Base-by-base conservation (phyloP, 2,888 invertebrate genomes). In the Pristionchus maxplancki region DNA sequence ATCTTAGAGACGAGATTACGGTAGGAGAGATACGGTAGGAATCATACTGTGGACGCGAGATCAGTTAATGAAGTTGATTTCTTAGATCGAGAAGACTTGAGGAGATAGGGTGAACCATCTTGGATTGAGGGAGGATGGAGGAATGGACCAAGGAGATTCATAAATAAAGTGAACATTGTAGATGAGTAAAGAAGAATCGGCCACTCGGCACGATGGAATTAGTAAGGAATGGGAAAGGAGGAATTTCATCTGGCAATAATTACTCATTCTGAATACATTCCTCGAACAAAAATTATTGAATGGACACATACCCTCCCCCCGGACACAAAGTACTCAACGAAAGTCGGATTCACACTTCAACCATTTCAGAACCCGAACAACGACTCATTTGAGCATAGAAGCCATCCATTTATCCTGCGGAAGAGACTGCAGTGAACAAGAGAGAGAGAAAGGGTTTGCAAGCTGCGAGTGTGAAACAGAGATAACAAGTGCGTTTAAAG, bases 341-440 rank as follows among this genome's bases (percentile, higher is more conserved):
- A 20, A 37, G 82, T 50, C 34, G 50, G 53, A 53, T 53, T n/a
- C 44, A 34, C 82, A 34, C 15, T 53, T 83, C 53, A 53, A 53
- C 82, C 53, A 50, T 83, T 83, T 58, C 50, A 53, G 34, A 83
- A 83, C 53, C 31, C 82, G 44, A 24, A 37, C 34, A n/a, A 37
- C 8, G n/a, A 13, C 48, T 48, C 48, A 78, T 78, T 78, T 53
- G 48, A 24, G 3, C 37, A 83, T 83, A 81, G 34, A 50, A 83
- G 82, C 82, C 82, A 83, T 83, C 82, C 82, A 83, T 53, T 83
- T 83, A 83, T 83, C 82, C 53, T 83, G 82, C 53, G 20, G 34
- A 15, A 31, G 31, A 83, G n/a, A 53, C 1, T 34, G 53, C 82
- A 83, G 82, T 34, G 53, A 83, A 83, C 34, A 31, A 28, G 24